phyloP scores from a whole-genome alignment of 2,113 vertebrate genomes.

The Struthio camelus region DNA sequence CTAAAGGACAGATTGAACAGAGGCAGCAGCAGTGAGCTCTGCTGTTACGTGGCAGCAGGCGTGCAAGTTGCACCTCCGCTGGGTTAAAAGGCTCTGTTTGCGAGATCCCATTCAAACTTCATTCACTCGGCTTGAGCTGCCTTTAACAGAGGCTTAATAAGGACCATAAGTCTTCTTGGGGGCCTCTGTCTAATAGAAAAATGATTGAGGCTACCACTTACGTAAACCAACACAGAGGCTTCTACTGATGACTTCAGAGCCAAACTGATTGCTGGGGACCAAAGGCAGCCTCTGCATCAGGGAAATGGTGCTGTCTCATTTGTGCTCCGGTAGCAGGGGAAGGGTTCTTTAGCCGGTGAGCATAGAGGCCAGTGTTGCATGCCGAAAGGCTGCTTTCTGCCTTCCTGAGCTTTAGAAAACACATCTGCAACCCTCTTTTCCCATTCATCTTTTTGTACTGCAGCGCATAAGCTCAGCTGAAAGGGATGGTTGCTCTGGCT shows the following conservation, averaged over 20 bases:
- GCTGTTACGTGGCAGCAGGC: neutral
- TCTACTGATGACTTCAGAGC: neutral
- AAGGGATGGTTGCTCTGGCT: neutral
- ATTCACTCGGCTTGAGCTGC: neutral
- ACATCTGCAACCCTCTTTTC: neutral
- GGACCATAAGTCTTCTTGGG: neutral
- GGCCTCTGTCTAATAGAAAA: neutral
- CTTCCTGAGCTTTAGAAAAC: neutral
- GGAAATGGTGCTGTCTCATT: neutral
- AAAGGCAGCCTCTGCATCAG: neutral
- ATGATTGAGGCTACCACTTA: neutral
- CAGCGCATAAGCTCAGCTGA: neutral
- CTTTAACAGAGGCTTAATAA: neutral
- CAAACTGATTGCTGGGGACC: neutral
- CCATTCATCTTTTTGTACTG: neutral
- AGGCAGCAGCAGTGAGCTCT: constrained; percentile 34
- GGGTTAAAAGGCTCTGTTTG: constrained; percentile 16
- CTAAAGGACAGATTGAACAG: constrained; percentile 54
- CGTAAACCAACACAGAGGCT: neutral
- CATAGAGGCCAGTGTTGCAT: neutral
- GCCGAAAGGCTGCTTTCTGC: neutral
- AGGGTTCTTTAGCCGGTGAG: neutral
- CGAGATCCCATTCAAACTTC: constrained; percentile 27
- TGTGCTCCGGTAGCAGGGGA: neutral
- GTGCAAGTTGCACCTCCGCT: neutral